phyloP scores from a whole-genome alignment of 2,113 vertebrate genomes.

The Calidris pugnax region DNA sequence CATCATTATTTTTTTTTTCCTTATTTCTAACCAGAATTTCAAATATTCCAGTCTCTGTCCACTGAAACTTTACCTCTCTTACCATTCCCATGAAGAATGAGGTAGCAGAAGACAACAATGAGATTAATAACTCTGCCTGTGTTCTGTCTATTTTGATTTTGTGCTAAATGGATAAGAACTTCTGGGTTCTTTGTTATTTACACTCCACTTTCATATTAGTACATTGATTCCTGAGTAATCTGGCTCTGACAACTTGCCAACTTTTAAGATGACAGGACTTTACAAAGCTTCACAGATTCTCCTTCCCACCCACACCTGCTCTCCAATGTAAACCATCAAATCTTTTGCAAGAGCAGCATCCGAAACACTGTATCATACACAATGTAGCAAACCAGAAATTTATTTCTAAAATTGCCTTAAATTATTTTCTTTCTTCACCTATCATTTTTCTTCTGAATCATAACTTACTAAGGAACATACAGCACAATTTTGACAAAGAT shows the following conservation, averaged over 20 bases:
- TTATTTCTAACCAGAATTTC: neutral
- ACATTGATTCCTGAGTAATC: neutral
- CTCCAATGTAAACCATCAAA: neutral
- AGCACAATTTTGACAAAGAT: neutral
- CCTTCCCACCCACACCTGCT: neutral
- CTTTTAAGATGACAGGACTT: neutral
- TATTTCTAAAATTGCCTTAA: neutral
- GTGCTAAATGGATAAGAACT: neutral
- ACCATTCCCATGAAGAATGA: neutral
- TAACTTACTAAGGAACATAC: neutral
- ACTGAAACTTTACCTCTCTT: neutral
- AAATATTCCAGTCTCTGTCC: neutral
- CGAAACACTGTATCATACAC: fast-evolving
- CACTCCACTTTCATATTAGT: fast-evolving
- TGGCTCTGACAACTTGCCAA: neutral
- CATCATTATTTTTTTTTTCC: fast-evolving
- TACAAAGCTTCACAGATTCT: neutral
- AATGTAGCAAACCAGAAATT: neutral
- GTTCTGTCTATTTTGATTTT: neutral
- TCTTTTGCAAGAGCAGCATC: neutral
- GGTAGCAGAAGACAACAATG: neutral
- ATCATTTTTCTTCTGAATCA: neutral
- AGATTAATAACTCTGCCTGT: neutral
- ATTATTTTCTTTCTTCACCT: neutral
- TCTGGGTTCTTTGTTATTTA: neutral